Conservation (phyloP, 2,888 invertebrate species). For the Netelia melanura region DNA sequence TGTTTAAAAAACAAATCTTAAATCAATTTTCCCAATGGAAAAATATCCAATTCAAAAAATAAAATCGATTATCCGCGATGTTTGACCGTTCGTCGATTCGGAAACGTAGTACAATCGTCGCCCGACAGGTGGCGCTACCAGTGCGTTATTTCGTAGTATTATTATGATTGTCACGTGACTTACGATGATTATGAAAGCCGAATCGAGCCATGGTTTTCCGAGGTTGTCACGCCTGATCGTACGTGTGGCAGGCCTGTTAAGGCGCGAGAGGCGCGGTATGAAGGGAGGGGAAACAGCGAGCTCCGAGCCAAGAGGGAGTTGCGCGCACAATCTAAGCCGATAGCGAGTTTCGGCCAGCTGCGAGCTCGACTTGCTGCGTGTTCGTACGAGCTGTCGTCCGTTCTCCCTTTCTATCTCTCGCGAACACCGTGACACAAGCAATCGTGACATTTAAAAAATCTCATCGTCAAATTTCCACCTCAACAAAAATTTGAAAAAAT, state of each 20-base stretch:
- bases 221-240: constrained; percentile 45
- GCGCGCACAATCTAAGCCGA: constrained; percentile 77
- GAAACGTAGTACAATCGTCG: not conserved
- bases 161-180: constrained; percentile 5
- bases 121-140: not conserved
- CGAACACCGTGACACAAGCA: too few relatives aligned
- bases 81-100: not conserved
- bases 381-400: constrained; percentile 63
- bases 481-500: not conserved
- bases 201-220: not conserved
- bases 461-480: not conserved
- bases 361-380: constrained; percentile 72
- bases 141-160: not conserved
- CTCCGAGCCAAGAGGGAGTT: not conserved
- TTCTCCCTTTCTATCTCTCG: not conserved
- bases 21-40: not conserved
- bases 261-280: constrained; percentile 16
- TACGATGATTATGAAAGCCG: constrained; percentile 16
- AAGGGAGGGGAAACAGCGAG: not conserved
- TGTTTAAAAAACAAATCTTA: too few relatives aligned
- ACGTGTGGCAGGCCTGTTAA: constrained; percentile 46
- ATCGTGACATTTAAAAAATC: too few relatives aligned
- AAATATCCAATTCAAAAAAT: not conserved
- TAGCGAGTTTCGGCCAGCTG: constrained; percentile 77
- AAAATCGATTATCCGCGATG: not conserved